phyloP scores from a whole-genome alignment of 2,888 invertebrate genomes.

The Lacanobia wlatinum region DNA sequence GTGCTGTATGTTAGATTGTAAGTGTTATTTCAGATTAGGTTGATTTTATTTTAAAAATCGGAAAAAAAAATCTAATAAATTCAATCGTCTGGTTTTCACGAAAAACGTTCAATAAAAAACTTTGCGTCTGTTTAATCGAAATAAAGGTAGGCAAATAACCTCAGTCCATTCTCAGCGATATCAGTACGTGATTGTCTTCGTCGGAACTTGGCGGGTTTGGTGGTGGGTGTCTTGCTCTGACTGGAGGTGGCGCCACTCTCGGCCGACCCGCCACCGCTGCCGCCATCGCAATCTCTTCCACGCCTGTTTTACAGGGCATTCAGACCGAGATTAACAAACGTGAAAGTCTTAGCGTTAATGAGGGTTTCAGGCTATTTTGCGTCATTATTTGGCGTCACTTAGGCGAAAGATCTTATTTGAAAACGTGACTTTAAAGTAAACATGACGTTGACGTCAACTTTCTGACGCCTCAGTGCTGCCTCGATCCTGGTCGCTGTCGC shows the following conservation, averaged over 20 bases:
- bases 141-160: slow-evolving; percentile 69
- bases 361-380: too few relatives aligned
- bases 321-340: background rate
- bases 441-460: too few relatives aligned
- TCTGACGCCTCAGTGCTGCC: too few relatives aligned
- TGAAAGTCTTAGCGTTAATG: background rate
- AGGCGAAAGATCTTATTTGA: too few relatives aligned
- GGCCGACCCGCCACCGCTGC: slow-evolving; percentile 85
- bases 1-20: background rate
- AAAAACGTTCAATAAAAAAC: background rate
- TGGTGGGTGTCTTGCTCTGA: slow-evolving; percentile 81
- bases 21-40: too few relatives aligned
- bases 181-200: slow-evolving; percentile 84
- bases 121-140: slow-evolving; percentile 11
- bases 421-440: too few relatives aligned
- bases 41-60: too few relatives aligned
- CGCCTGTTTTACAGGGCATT: slow-evolving; percentile 71
- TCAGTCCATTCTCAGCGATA: slow-evolving; percentile 79
- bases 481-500: background rate
- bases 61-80: too few relatives aligned
- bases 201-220: slow-evolving; percentile 83
- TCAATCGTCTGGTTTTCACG: background rate
- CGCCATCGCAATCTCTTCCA: slow-evolving; percentile 84
- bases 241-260: slow-evolving; percentile 88
- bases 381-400: too few relatives aligned